These are phyloP conservation scores for Holacanthus passer DNA, from an alignment of 2,113 vertebrate species.

Conservation along the genomic window DNA sequence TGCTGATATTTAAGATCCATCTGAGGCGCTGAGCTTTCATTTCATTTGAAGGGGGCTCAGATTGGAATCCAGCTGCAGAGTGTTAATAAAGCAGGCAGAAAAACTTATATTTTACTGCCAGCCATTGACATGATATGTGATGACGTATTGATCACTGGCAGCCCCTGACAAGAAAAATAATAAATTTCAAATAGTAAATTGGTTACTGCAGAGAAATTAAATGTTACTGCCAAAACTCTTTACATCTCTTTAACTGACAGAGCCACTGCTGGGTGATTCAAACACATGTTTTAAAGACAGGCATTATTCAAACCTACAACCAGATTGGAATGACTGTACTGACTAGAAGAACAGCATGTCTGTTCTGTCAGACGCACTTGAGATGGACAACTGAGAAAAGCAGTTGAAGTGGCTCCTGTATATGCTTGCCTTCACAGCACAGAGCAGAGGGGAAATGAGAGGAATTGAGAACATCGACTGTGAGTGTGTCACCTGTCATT, in stretches of 20 bases:
- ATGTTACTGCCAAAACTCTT: neutral
- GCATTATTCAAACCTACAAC: neutral
- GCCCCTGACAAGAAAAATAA: constrained; percentile 10
- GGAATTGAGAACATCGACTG: constrained; percentile 33
- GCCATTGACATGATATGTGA: constrained; percentile 21
- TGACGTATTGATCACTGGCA: constrained; percentile 32
- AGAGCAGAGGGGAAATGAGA: constrained; percentile 3
- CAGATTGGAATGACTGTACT: neutral
- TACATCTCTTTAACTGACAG: neutral
- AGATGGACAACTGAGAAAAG: neutral
- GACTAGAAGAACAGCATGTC: neutral
- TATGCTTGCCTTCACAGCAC: neutral
- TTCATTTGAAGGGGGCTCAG: constrained; percentile 6
- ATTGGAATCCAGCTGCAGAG: too few species aligned
- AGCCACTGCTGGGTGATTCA: neutral
- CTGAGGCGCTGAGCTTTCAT: constrained; percentile 15
- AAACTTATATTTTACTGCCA: constrained; percentile 7
- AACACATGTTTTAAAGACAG: neutral
- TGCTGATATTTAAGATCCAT: constrained; percentile 41
- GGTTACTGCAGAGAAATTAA: constrained; percentile 32
- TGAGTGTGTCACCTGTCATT: constrained; percentile 61
- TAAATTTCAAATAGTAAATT: constrained; percentile 16
- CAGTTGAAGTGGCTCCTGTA: neutral
- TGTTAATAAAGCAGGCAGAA: constrained; percentile 1
- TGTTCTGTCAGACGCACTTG: neutral